Evolutionary conservation across 2,113 vertebrate species (phyloP).

Genomic region (Megalops atlanticus): DNA sequence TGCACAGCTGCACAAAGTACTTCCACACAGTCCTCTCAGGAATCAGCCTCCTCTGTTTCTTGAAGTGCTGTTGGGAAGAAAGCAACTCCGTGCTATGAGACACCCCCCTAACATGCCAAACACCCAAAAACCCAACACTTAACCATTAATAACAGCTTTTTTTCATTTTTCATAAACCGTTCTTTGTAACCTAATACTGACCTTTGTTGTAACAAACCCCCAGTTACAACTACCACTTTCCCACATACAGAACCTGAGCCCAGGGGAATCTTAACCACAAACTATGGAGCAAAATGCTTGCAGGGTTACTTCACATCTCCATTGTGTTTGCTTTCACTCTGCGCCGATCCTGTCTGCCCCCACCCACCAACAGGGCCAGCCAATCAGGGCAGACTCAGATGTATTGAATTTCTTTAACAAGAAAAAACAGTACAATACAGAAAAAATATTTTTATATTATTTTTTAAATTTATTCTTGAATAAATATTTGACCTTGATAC

Average conservation of each 20-base stretch:
- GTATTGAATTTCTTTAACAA: neutral
- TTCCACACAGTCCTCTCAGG: constrained; percentile 98
- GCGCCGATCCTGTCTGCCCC: neutral
- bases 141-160: neutral
- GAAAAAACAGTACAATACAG: neutral
- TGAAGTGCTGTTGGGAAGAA: constrained; percentile 85
- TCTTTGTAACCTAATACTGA: neutral
- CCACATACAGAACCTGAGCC: constrained; percentile 5
- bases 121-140: constrained; percentile 28
- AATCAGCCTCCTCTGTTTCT: constrained; percentile 95
- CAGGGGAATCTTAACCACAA: neutral
- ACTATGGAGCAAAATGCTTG: neutral
- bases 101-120: constrained; percentile 22
- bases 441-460: too few species aligned
- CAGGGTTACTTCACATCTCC: neutral
- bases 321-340: neutral
- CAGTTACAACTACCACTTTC: neutral
- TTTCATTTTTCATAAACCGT: neutral
- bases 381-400: neutral
- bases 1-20: constrained; percentile 98
- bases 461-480: too few species aligned
- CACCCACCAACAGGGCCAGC: neutral
- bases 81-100: constrained; percentile 19
- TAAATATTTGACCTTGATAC: too few species aligned
- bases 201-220: neutral